These are phyloP conservation scores for Ips nitidus DNA, from an alignment of 1,140 invertebrate species.

Conservation along the genomic window DNA sequence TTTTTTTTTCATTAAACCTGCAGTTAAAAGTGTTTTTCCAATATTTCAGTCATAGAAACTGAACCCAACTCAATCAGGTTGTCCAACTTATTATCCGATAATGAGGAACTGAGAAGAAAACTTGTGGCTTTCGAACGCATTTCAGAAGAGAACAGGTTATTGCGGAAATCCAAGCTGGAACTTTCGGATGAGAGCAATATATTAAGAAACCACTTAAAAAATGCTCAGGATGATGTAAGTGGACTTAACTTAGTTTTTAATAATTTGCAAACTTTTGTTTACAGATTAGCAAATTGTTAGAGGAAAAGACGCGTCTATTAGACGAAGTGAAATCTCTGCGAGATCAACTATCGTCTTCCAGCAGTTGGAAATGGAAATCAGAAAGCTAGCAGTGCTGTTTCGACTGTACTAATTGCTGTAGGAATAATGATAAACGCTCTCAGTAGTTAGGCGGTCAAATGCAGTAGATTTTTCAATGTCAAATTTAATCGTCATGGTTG, in stretches of 20 bases:
- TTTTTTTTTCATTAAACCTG: not conserved
- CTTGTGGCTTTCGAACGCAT: constrained; percentile 62
- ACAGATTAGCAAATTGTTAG: constrained; percentile 55
- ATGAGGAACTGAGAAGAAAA: constrained; percentile 64
- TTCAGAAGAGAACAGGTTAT: constrained; percentile 62
- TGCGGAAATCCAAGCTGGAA: constrained; percentile 65
- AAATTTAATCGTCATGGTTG: constrained; percentile 14
- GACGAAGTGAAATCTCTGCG: constrained; percentile 67
- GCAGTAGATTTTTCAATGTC: constrained; percentile 2
- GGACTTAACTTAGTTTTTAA: not conserved
- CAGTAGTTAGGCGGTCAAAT: constrained; percentile 38
- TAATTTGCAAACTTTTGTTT: constrained; percentile 43
- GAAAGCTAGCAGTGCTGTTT: constrained; percentile 71
- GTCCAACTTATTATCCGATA: constrained; percentile 59
- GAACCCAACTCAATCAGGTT: constrained; percentile 1
- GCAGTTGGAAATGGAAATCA: constrained; percentile 56
- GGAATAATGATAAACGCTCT: constrained; percentile 45
- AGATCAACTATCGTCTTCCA: constrained; percentile 54
- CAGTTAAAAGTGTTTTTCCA: not conserved
- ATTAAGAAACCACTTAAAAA: constrained; percentile 60
- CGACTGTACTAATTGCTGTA: constrained; percentile 63
- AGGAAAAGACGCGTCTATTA: constrained; percentile 72
- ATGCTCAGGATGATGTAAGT: constrained; percentile 70
- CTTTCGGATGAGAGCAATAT: constrained; percentile 66
- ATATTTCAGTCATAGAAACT: not conserved